phyloP scores from a whole-genome alignment of 2,797 vertebrate species.

The Acanthiza pusilla region DNA sequence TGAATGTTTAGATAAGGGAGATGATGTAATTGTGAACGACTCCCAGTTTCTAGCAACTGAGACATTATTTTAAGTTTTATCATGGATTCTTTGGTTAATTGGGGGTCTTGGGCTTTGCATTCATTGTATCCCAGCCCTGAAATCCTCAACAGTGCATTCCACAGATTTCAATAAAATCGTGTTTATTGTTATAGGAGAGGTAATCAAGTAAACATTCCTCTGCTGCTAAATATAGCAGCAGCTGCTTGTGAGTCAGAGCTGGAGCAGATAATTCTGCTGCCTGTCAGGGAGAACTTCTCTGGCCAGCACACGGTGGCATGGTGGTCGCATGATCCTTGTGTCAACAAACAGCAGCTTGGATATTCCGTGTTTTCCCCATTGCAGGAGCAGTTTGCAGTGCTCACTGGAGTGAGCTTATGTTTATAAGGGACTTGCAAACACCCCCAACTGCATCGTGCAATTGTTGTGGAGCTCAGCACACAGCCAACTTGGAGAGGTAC shows the following conservation, averaged over 20 bases:
- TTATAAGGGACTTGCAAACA: constrained; percentile 14
- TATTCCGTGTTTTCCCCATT: neutral
- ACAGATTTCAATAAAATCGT: neutral
- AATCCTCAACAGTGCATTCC: constrained; percentile 17
- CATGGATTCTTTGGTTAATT: neutral
- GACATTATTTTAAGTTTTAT: neutral
- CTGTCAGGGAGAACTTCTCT: constrained; percentile 10
- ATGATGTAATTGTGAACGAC: neutral
- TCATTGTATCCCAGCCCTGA: neutral
- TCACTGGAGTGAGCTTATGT: neutral
- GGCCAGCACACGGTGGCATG: neutral
- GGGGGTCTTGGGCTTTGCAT: neutral
- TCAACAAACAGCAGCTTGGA: neutral
- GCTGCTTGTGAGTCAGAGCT: constrained; percentile 55
- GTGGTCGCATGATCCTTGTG: neutral
- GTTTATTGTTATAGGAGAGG: constrained; percentile 38
- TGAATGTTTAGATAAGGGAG: neutral
- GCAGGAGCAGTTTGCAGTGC: constrained; percentile 13
- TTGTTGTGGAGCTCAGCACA: neutral
- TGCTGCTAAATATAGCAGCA: constrained; percentile 49
- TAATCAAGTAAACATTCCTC: constrained; percentile 56
- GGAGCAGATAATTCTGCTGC: constrained; percentile 44
- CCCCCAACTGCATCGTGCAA: neutral
- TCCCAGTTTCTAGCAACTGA: neutral
- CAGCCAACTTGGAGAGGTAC: neutral